Base-by-base conservation (phyloP, 2,797 vertebrate genomes). In the Pyrocephalus nanus region DNA sequence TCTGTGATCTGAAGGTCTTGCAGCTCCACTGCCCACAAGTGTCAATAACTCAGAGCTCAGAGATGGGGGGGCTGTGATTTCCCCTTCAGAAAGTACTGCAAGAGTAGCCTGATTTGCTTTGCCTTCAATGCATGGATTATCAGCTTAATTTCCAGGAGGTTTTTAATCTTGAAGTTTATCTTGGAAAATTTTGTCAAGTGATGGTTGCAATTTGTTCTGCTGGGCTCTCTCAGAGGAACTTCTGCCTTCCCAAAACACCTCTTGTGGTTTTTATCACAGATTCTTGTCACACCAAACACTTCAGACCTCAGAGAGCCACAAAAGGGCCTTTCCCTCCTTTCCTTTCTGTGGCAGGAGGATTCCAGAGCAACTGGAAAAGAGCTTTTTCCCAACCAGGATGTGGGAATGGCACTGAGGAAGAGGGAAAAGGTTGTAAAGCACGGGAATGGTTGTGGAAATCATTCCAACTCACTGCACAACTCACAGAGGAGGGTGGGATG, bases 131-230 rank as follows among this genome's bases (percentile, higher is more conserved):
- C 64, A 76, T 55, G 74, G 86, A 64, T 79, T 87, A 90, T 36
- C 71, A 15, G 29, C 26, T 79, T 75, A 23, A 92, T 84, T 95
- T 88, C 74, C 55, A 16, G 13, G 15, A 82, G 57, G 11, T 21
- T 91, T 91, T 90, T 70, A 79, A 82, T 79, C 89, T 65, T 65
- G 60, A 43, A 75, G 82, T 89, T 91, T 76, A 93, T 92, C 94
- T 84, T 72, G 60, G 48, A 45, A 90, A 57, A 86, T 91, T 89
- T 75, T 69, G 27, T 65, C 74, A 38, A 87, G 43, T 62, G 67
- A 84, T 92, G 73, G 67, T 76, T 50, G 34, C 74, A 76, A 85
- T 89, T 73, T 5, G 6, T 92, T 91, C 77, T 48, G 67, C 84
- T 55, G n/a, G 9, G 14, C 85, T 45, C 3, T 1, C 53, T 54